phyloP scores from a whole-genome alignment of 2,113 vertebrate species.

The Hippocampus mohnikei region DNA sequence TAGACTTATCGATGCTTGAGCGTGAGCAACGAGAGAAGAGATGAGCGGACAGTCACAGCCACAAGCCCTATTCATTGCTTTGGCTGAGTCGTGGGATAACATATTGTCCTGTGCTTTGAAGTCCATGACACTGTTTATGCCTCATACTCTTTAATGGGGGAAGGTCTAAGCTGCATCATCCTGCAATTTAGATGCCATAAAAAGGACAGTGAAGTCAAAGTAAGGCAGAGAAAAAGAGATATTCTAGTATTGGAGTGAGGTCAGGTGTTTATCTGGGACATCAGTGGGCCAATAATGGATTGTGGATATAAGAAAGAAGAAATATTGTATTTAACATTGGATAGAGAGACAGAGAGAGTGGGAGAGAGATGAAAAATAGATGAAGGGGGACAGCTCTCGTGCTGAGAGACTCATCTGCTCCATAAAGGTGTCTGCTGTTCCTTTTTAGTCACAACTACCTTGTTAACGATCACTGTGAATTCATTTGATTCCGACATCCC shows the following conservation, averaged over 20 bases:
- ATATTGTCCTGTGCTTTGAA: slow-evolving; percentile 24
- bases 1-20: neutral
- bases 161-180: slow-evolving; percentile 18
- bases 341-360: slow-evolving; percentile 11
- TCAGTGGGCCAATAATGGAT: slow-evolving; percentile 1
- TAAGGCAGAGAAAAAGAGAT: neutral
- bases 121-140: slow-evolving; percentile 2
- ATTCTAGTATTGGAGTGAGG: neutral
- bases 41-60: neutral
- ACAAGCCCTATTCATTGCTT: slow-evolving; percentile 16
- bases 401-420: slow-evolving; percentile 58
- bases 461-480: slow-evolving; percentile 37
- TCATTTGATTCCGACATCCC: slow-evolving; percentile 25
- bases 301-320: neutral
- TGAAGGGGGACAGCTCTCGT: slow-evolving; percentile 59
- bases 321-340: slow-evolving; percentile 21
- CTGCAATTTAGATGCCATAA: slow-evolving; percentile 19
- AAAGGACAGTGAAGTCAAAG: slow-evolving; percentile 3
- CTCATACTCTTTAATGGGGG: slow-evolving; percentile 10
- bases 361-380: slow-evolving; percentile 54
- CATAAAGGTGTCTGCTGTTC: slow-evolving; percentile 39
- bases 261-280: slow-evolving; percentile 1
- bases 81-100: slow-evolving; percentile 23
- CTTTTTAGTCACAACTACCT: slow-evolving; percentile 30
- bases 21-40: neutral